A percentile compares a stretch with the other conserved stretches of the same genome.
Conservation (phyloP, 2,113 vertebrate species). For the Oxygymnocypris stewartii region DNA sequence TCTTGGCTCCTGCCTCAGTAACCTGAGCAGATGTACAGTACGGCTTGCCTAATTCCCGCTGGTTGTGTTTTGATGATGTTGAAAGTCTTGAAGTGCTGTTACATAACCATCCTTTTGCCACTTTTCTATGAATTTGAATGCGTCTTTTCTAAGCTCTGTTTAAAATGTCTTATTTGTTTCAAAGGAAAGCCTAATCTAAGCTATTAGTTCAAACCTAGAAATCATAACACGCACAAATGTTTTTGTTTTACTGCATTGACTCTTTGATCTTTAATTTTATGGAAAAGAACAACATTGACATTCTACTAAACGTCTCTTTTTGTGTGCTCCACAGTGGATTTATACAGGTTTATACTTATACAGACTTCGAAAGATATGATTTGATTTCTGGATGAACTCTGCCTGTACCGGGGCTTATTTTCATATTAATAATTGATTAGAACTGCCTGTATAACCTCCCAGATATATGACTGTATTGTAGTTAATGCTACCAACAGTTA, state of each 20-base stretch:
- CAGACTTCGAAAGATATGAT: background rate
- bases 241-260: too few species aligned
- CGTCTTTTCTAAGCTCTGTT: background rate
- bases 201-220: background rate
- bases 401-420: background rate
- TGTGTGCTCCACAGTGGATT: too few species aligned
- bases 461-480: background rate
- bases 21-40: slow-evolving; percentile 52
- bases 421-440: background rate
- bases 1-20: slow-evolving; percentile 45
- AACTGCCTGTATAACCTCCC: background rate
- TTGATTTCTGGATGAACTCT: background rate
- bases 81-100: background rate
- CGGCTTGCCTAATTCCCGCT: slow-evolving; percentile 35
- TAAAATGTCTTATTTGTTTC: background rate
- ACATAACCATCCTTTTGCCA: background rate
- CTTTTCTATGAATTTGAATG: background rate
- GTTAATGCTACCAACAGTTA: background rate
- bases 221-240: background rate
- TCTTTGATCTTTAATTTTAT: background rate
- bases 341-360: background rate
- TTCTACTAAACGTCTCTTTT: background rate
- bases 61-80: slow-evolving; percentile 30
- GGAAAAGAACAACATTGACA: background rate
- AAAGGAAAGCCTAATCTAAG: background rate